These are phyloP conservation scores for Macrobrachium nipponense DNA, from an alignment of 1,140 invertebrate genomes.

Conservation along the genomic window DNA sequence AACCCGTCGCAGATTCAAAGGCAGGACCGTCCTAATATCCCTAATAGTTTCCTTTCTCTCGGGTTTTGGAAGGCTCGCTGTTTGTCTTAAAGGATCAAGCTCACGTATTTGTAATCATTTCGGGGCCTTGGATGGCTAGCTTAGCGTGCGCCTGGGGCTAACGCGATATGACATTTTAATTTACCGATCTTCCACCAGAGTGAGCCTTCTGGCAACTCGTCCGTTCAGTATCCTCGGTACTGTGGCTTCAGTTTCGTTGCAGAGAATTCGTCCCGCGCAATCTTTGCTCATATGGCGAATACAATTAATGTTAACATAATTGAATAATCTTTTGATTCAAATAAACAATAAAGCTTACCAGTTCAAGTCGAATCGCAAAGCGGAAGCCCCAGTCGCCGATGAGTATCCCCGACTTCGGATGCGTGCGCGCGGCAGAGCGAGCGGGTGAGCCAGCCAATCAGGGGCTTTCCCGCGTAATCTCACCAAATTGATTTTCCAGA, in stretches of 20 bases:
- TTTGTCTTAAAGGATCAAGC: constrained; percentile 60
- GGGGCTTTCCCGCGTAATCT: constrained; percentile 61
- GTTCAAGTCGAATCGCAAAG: not conserved
- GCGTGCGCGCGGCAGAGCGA: constrained; percentile 50
- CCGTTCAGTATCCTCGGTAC: not conserved
- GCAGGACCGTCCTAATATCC: constrained; percentile 30
- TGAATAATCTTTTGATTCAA: not conserved
- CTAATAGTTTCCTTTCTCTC: constrained; percentile 60
- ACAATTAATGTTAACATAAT: too few relatives aligned
- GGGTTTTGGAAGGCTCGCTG: constrained; percentile 56
- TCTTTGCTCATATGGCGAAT: too few relatives aligned
- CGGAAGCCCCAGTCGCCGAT: constrained; percentile 12
- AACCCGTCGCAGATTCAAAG: not conserved
- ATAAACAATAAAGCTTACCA: not conserved
- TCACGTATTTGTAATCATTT: constrained; percentile 62
- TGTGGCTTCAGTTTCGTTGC: constrained; percentile 26
- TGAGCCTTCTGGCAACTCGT: constrained; percentile 60
- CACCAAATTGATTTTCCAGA: constrained; percentile 60
- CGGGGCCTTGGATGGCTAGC: constrained; percentile 60
- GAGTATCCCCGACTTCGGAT: constrained; percentile 1
- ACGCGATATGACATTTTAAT: constrained; percentile 62
- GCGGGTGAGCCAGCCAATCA: constrained; percentile 61
- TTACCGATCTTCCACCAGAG: constrained; percentile 56
- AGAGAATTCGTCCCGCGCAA: not conserved
- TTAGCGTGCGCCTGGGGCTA: constrained; percentile 61